Percentiles rank a stretch among this genome's conserved stretches.
phyloP scores from a whole-genome alignment of 1,140 invertebrate species.

The Nephotettix cincticeps region DNA sequence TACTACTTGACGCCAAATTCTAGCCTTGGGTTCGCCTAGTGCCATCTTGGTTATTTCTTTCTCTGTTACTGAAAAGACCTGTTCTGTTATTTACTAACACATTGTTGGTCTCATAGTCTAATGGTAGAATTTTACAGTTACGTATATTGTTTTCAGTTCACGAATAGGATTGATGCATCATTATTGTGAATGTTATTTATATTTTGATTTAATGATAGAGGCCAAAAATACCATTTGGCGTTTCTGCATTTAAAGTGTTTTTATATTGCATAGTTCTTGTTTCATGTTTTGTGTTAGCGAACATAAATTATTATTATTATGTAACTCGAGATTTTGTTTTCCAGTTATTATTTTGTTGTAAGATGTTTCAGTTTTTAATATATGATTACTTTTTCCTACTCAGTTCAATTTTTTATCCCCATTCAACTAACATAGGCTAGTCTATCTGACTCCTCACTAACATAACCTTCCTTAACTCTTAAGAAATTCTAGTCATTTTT shows the following conservation, averaged over 20 bases:
- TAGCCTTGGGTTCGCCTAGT: slow-evolving; percentile 12
- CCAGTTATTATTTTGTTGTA: slow-evolving; percentile 30
- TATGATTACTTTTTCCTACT: slow-evolving; percentile 26
- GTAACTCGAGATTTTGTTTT: slow-evolving; percentile 30
- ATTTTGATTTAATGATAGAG: slow-evolving; percentile 22
- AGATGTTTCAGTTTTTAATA: slow-evolving; percentile 30
- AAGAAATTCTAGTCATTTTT: slow-evolving; percentile 24
- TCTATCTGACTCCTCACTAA: slow-evolving; percentile 28
- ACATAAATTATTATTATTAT: slow-evolving; percentile 28
- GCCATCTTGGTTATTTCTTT: slow-evolving; percentile 4
- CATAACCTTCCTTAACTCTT: slow-evolving; percentile 16
- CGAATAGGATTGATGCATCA: neutral
- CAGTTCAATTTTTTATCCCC: slow-evolving; percentile 16
- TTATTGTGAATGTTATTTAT: slow-evolving; percentile 19
- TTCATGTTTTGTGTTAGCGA: slow-evolving; percentile 25
- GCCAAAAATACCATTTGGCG: slow-evolving; percentile 17
- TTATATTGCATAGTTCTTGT: slow-evolving; percentile 25
- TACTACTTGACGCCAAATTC: slow-evolving; percentile 15
- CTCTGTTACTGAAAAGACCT: slow-evolving; percentile 27
- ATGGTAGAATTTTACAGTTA: slow-evolving; percentile 21
- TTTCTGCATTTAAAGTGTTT: slow-evolving; percentile 3
- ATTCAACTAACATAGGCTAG: slow-evolving; percentile 27
- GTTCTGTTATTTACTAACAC: slow-evolving; percentile 13
- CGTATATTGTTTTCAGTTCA: slow-evolving; percentile 16
- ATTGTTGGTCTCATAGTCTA: slow-evolving; percentile 21